Conservation (phyloP, 2,797 vertebrate genomes). For the Echeneis naucrates region DNA sequence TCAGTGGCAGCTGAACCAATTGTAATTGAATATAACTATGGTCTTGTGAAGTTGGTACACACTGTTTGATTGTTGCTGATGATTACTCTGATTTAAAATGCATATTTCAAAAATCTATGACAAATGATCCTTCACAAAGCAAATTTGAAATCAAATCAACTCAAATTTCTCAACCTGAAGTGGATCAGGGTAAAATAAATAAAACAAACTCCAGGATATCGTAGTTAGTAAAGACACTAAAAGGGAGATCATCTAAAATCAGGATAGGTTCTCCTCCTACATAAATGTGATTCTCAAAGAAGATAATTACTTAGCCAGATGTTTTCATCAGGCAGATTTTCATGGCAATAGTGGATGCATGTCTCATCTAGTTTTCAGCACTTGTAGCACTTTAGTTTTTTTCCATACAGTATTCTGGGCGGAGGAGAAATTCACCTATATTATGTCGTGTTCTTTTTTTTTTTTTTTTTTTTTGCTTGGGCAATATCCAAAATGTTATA, state of each 20-base stretch:
- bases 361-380: neutral
- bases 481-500: no score
- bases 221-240: neutral
- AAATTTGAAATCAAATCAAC: neutral
- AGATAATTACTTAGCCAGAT: neutral
- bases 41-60: neutral
- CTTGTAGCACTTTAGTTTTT: neutral
- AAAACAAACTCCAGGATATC: neutral
- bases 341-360: neutral
- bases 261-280: neutral
- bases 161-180: neutral
- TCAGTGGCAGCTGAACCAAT: neutral
- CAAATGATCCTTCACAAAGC: neutral
- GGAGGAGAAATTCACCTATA: neutral
- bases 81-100: neutral
- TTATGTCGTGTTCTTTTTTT: neutral
- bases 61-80: neutral
- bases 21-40: constrained; percentile 1
- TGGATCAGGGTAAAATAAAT: neutral
- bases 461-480: neutral
- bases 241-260: neutral
- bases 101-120: neutral
- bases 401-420: neutral
- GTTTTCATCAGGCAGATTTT: neutral
- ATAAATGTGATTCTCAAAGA: neutral